phyloP scores from a whole-genome alignment of 2,888 invertebrate genomes.

The Watsonalla binaria region DNA sequence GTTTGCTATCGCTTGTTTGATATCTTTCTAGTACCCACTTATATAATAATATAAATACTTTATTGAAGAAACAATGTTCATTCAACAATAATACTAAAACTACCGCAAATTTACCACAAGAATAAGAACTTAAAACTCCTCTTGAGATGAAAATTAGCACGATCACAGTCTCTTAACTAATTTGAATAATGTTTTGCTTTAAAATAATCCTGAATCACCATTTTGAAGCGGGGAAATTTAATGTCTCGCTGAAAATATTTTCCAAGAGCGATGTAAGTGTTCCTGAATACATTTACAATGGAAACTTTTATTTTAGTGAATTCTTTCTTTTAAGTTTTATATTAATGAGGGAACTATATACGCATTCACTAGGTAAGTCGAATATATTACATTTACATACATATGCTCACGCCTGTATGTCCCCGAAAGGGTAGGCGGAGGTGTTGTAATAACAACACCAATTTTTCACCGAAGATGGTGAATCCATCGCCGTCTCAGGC shows the following conservation, averaged over 20 bases:
- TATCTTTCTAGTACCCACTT: no score
- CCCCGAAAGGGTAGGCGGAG: no score
- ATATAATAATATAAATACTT: no score
- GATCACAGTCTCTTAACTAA: slow-evolving; percentile 26
- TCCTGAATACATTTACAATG: slow-evolving; percentile 20
- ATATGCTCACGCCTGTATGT: no score
- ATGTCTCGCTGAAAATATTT: slow-evolving; percentile 7
- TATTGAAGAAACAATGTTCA: not conserved
- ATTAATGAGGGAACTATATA: slow-evolving; percentile 12
- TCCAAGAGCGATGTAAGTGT: slow-evolving; percentile 2
- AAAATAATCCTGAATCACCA: slow-evolving; percentile 40
- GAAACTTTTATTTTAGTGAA: slow-evolving; percentile 23
- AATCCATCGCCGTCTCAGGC: no score
- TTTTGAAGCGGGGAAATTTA: slow-evolving; percentile 28
- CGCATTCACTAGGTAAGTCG: not conserved
- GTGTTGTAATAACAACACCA: no score
- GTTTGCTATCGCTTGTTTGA: no score
- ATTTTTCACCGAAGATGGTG: no score
- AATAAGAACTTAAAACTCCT: slow-evolving; percentile 28
- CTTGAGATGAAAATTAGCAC: not conserved
- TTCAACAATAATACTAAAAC: not conserved
- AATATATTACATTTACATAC: no score
- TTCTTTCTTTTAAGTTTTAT: slow-evolving; percentile 15
- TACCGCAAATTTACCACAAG: slow-evolving; percentile 8
- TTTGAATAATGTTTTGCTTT: slow-evolving; percentile 43